Evolutionary conservation across 2,888 invertebrate species (phyloP).

Genomic region (Acrobasis repandana): DNA sequence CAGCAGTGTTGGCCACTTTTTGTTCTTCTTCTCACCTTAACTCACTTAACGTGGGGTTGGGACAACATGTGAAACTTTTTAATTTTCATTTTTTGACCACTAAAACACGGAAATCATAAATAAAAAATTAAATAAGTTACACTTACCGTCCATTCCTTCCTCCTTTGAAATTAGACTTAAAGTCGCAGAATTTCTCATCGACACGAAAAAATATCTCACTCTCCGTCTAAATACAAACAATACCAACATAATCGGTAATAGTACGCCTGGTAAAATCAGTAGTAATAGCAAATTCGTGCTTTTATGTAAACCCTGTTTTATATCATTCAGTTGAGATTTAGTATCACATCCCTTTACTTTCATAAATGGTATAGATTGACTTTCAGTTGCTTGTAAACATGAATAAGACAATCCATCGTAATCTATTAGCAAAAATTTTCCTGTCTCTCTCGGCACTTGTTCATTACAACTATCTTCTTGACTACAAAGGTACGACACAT

Average conservation of each 20-base stretch:
- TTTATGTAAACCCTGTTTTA: conserved; percentile 33
- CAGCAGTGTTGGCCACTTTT: background rate
- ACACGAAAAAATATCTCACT: conserved; percentile 82
- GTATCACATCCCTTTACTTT: conserved; percentile 44
- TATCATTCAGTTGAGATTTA: conserved; percentile 34
- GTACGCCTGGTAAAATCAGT: conserved; percentile 42
- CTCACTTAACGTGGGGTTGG: too few species aligned
- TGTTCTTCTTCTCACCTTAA: too few species aligned
- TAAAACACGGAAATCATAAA: too few species aligned
- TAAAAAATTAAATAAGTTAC: background rate
- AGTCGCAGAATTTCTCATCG: conserved; percentile 81
- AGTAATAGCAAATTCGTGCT: conserved; percentile 43
- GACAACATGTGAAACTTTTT: too few species aligned
- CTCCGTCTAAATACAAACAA: conserved; percentile 70
- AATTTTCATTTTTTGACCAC: too few species aligned
- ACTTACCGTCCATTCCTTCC: conserved; percentile 55
- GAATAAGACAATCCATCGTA: conserved; percentile 43
- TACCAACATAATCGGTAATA: conserved; percentile 44
- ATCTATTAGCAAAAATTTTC: conserved; percentile 53
- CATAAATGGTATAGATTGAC: conserved; percentile 37
- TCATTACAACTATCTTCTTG: conserved; percentile 28
- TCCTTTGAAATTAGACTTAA: conserved; percentile 80
- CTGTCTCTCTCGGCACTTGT: conserved; percentile 36
- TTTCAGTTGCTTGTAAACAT: conserved; percentile 49
- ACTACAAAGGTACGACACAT: conserved; percentile 35